Percentiles rank a stretch among this genome's conserved stretches.
These are phyloP conservation scores for Phylloscopus trochiloides DNA, from an alignment of 2,113 vertebrate species.

Conservation along the genomic window DNA sequence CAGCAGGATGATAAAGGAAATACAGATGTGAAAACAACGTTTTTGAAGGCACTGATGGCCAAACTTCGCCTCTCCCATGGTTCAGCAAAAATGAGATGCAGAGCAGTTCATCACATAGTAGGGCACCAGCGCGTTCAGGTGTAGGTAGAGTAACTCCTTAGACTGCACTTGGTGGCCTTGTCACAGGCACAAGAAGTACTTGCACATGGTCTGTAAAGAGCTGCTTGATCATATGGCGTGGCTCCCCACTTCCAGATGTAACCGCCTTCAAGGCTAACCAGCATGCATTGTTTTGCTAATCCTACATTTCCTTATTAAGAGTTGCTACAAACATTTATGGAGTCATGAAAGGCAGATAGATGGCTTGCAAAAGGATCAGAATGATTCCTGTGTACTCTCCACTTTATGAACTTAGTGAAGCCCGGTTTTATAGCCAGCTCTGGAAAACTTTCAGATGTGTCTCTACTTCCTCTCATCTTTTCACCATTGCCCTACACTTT, in stretches of 20 bases:
- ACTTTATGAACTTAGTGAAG: not conserved
- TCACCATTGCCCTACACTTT: not conserved
- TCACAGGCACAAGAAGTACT: not conserved
- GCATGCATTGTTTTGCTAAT: not conserved
- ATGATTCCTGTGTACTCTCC: not conserved
- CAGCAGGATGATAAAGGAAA: not conserved
- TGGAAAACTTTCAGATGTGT: not conserved
- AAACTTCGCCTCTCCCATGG: not conserved
- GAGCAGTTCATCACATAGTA: not conserved
- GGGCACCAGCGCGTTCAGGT: not conserved
- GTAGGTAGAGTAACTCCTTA: not conserved
- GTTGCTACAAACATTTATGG: slow-evolving; percentile 21
- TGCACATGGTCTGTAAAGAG: not conserved
- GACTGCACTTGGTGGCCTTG: not conserved
- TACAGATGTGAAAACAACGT: not conserved
- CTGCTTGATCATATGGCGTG: not conserved
- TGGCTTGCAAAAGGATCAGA: not conserved
- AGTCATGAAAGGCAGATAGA: slow-evolving; percentile 49
- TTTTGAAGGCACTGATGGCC: not conserved
- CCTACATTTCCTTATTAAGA: slow-evolving; percentile 58
- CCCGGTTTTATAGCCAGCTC: not conserved
- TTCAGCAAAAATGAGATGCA: not conserved
- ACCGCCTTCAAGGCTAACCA: not conserved
- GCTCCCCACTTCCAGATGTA: slow-evolving; percentile 26
- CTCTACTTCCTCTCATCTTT: not conserved